These are phyloP conservation scores for Sycobia sp. DNA, from an alignment of 1,140 invertebrate species.

Conservation along the genomic window DNA sequence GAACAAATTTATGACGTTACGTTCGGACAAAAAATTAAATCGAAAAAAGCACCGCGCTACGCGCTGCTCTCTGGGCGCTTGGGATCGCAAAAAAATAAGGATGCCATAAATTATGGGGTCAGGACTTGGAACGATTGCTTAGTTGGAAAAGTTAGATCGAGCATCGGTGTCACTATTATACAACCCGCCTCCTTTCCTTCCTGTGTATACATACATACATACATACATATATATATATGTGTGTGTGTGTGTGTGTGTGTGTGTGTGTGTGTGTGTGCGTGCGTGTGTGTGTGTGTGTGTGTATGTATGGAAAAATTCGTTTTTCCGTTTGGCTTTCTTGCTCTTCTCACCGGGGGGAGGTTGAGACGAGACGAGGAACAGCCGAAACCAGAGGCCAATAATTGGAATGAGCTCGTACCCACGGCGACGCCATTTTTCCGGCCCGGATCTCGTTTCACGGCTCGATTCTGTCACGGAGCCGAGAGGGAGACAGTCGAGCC, in stretches of 20 bases:
- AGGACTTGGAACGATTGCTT: conserved; percentile 27
- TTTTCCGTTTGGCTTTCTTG: conserved; percentile 12
- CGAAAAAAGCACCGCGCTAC: no score
- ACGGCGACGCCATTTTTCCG: conserved; percentile 38
- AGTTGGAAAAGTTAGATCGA: conserved; percentile 35
- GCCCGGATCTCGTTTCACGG: conserved; percentile 60
- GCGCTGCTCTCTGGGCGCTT: no score
- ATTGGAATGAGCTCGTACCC: conserved; percentile 55
- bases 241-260: no score
- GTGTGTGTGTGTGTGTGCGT: no score
- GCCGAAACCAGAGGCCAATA: conserved; percentile 43
- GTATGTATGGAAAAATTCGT: conserved; percentile 29
- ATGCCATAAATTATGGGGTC: conserved; percentile 28
- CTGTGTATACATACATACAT: no score
- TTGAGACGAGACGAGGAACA: no score
- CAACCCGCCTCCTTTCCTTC: no score
- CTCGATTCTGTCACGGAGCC: conserved; percentile 59
- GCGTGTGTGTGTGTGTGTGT: no score
- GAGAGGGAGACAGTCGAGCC: conserved; percentile 18
- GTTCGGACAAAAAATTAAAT: no score
- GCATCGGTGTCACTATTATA: conserved; percentile 2
- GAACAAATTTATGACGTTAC: no score
- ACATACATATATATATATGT: no score
- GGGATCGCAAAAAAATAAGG: conserved; percentile 1
- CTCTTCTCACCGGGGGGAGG: no score